These are phyloP conservation scores for Falcunculus frontatus DNA, from an alignment of 2,113 vertebrate genomes.

Conservation along the genomic window DNA sequence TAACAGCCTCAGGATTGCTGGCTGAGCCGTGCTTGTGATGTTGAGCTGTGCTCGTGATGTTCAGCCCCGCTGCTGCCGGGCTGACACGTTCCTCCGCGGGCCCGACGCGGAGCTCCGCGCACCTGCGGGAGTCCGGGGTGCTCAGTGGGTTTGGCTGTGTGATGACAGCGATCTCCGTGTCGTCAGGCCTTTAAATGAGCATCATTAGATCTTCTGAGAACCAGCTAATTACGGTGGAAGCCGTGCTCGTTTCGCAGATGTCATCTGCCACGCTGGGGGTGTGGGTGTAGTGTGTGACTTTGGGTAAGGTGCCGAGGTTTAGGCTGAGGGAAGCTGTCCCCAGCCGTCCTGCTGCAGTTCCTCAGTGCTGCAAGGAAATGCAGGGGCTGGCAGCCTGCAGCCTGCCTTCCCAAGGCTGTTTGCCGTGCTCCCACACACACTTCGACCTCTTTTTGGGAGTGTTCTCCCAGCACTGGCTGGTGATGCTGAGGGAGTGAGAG, in stretches of 20 bases:
- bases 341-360: fast-evolving
- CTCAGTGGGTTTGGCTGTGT: neutral
- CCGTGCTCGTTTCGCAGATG: fast-evolving
- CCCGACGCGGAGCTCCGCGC: neutral
- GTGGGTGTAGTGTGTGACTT: neutral
- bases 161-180: neutral
- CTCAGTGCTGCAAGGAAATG: neutral
- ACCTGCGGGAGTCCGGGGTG: neutral
- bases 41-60: neutral
- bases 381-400: neutral
- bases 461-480: neutral
- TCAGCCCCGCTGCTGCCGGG: neutral
- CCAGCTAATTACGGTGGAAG: neutral
- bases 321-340: neutral
- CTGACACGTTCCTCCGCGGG: neutral
- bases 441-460: neutral
- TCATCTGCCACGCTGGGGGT: fast-evolving
- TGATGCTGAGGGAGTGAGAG: neutral
- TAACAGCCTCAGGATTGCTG: neutral
- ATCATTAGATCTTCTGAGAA: neutral
- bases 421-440: fast-evolving
- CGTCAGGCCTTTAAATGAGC: neutral
- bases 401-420: neutral
- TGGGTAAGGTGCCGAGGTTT: neutral
- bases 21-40: neutral